Conservation (phyloP, 2,113 vertebrate genomes). For the Tauraco erythrolophus region DNA sequence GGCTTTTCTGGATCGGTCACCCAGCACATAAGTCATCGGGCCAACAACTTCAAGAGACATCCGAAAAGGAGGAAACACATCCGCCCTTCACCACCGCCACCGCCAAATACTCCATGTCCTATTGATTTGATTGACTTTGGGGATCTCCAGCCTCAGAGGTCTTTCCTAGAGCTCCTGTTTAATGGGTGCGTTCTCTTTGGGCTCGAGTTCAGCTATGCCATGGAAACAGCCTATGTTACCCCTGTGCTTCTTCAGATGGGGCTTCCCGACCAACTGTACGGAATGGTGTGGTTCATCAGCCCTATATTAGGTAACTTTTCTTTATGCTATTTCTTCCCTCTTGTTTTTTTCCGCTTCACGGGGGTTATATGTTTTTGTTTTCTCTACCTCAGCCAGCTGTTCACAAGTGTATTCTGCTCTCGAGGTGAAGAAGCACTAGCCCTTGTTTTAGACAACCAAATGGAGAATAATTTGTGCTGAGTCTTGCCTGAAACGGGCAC, state of each 20-base stretch:
- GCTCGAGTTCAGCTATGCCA: constrained; percentile 97
- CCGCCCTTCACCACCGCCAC: constrained; percentile 90
- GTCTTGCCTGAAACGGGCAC: neutral
- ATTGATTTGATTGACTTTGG: constrained; percentile 87
- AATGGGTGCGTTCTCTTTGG: constrained; percentile 96
- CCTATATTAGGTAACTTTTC: constrained; percentile 89
- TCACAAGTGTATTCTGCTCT: neutral
- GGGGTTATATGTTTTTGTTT: neutral
- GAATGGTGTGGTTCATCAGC: constrained; percentile 98
- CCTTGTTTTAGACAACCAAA: neutral
- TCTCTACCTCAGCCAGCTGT: neutral
- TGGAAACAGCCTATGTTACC: constrained; percentile 98
- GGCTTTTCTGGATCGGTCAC: constrained; percentile 84
- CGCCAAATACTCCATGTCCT: constrained; percentile 94
- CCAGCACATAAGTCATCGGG: constrained; percentile 92
- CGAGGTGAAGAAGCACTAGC: neutral
- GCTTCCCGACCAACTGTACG: constrained; percentile 94
- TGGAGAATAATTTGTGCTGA: neutral
- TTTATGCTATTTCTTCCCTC: neutral
- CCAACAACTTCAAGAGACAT: constrained; percentile 98
- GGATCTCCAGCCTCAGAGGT: constrained; percentile 89
- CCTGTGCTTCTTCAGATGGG: constrained; percentile 97
- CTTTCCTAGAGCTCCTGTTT: constrained; percentile 90
- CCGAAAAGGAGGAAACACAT: constrained; percentile 90
- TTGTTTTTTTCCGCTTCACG: neutral